Conservation (phyloP, 2,113 vertebrate species). For the Chroicocephalus ridibundus region DNA sequence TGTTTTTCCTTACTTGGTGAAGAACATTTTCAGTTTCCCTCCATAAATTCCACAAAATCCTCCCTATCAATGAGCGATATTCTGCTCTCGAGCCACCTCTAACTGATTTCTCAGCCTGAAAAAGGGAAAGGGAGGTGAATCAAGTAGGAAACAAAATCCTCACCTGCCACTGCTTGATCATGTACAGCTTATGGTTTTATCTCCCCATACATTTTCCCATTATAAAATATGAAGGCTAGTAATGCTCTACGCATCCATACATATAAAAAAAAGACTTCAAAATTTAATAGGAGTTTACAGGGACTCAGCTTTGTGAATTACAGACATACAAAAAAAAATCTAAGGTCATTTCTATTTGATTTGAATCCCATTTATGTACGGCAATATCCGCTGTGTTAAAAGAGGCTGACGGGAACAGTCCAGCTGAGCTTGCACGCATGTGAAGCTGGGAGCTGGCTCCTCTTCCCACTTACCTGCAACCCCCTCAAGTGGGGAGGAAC, state of each 20-base stretch:
- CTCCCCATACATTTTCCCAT: background rate
- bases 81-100: background rate
- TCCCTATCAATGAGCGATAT: background rate
- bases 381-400: background rate
- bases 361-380: background rate
- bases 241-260: background rate
- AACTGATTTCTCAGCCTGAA: background rate
- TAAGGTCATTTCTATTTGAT: background rate
- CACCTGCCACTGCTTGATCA: background rate
- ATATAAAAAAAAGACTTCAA: background rate
- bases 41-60: background rate
- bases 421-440: background rate
- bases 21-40: background rate
- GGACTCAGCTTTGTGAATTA: background rate
- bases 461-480: background rate
- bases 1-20: background rate
- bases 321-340: background rate
- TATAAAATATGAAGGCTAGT: background rate
- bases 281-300: background rate
- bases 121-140: background rate
- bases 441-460: background rate
- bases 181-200: background rate
- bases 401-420: background rate
- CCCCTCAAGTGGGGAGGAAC: background rate
- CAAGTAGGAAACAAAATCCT: slow-evolving; percentile 6